Evolutionary conservation across 2,888 invertebrate genomes (phyloP), one percentile per base, ranked within the genome.

Genomic region (Nomada lathburiana): DNA sequence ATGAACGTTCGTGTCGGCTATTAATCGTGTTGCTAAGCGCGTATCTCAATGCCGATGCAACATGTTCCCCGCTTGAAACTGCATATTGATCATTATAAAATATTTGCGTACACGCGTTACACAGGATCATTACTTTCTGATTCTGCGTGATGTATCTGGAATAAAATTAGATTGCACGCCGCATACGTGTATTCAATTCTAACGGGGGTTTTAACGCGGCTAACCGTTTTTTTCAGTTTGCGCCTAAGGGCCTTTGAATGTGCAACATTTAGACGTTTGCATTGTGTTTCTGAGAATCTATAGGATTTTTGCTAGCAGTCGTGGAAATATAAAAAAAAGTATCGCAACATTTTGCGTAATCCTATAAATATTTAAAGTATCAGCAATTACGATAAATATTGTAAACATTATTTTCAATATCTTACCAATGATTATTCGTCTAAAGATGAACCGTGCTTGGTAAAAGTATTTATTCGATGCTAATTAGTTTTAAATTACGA

Each of bases 61-160:
- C 80, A 64, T 55, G 74, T 75, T 75, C 68, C 60, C 65, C 36
- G 20, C 65, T 70, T 74, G 53, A 71, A 63, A 62, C 68, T 65
- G 50, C 20, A 70, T 65, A 53, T 65, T 42, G 70, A 64, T 67
- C 77, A 50, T 67, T 55, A 42, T 20, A 52, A 65, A 67, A 70
- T 67, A 67, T 53, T 47, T 47, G 42, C 59, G 59, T 60, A 62
- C 53, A 47, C 62, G 55, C 59, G 59, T 65, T 18, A 2, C 26
- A n/a, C 60, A 59, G 42, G 77, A 80, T 76, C 71, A 71, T 80
- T 80, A 80, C 71, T 80, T 80, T 52, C 60, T 20, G 57, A 70
- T 77, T 67, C 77, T 77, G 70, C 65, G 76, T 80, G 65, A 80
- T 67, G 52, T 68, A 64, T 52, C 36, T 62, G 3, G 59, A 57